Base-by-base conservation (phyloP, 53 echinoderm and acorn worm genomes). In the Apostichopus leukothele region DNA sequence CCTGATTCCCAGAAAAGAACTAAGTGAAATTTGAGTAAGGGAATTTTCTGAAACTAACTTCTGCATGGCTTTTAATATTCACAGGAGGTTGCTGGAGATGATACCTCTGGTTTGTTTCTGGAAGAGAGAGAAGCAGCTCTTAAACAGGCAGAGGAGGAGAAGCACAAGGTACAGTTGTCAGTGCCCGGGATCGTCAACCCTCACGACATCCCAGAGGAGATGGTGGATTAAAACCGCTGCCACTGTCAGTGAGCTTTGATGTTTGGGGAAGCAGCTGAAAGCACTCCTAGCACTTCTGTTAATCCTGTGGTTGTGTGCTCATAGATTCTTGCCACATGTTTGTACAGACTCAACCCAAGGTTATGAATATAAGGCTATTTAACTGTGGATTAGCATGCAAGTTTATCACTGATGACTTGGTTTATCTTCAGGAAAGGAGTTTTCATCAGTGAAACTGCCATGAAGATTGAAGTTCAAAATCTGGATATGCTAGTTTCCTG, bases 161-260 rank as follows among this genome's bases (percentile, higher is more conserved):
- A 97, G 83, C 94, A 93, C 52, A 97, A 97, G 84, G 92, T 97
- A 13, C 97, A 96, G 89, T 59, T 96, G 87, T 94, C 97, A 26
- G 97, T 96, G 14, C 97, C 97, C 0, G 97, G 97, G 50, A 97
- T 97, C 84, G 94, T 97, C 79, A 97, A 97, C 88, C 97, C 97
- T 83, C 97, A 97, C 54, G 97, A 97, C 89, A 97, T 97, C 92
- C 95, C 97, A 14, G 97, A 97, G 78, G 97, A 95, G 84, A 97
- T 97, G 97, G 94, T 95, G 51, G 97, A 97, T 86, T 97, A 94
- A 71, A 71, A 18, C 6, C 6, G 18, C n/a, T 71, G 20, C 21
- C 5, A 3, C 18, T 71, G 71, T n/a, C 71, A 19, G 18, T 18
- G 18, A 71, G 57, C 57, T 5, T 39, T 39, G 39, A 39, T 39